Evolutionary conservation across 2,113 vertebrate species (phyloP).

Genomic region (Tretioscincus oriximinensis): DNA sequence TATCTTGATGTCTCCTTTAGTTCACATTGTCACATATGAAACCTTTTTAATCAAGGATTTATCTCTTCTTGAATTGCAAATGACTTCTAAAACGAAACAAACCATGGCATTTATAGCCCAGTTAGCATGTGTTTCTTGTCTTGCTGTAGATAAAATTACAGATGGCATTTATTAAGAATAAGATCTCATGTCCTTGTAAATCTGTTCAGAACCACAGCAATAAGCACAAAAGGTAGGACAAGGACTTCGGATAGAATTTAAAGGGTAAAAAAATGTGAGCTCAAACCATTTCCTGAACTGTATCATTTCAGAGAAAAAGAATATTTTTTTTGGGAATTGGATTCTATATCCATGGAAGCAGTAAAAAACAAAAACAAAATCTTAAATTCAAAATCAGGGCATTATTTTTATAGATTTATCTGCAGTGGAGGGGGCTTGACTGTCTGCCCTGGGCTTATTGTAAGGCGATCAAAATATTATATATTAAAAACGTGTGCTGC

Average conservation of each 20-base stretch:
- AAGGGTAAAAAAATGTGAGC: background rate
- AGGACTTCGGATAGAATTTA: background rate
- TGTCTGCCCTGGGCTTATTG: too few species aligned
- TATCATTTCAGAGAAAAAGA: background rate
- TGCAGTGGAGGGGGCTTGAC: too few species aligned
- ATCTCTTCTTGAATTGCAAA: conserved; percentile 48
- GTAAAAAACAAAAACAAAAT: too few species aligned
- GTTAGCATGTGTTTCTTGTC: conserved; percentile 38
- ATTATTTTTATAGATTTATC: too few species aligned
- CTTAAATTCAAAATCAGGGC: background rate
- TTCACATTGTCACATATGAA: conserved; percentile 13
- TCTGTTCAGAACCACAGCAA: background rate
- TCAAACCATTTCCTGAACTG: background rate
- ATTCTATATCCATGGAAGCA: background rate
- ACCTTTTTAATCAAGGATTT: background rate
- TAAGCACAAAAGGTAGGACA: background rate
- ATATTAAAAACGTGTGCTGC: too few species aligned
- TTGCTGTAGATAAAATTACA: conserved; percentile 40
- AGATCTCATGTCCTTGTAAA: background rate
- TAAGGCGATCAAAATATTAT: too few species aligned
- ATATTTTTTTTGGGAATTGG: background rate
- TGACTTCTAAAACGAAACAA: conserved; percentile 42
- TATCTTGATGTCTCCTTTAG: conserved; percentile 40
- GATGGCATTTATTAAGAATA: conserved; percentile 41
- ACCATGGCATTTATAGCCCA: conserved; percentile 16